Evolutionary conservation across 2,113 vertebrate genomes (phyloP), one percentile per base, ranked within the genome.

Genomic region (Oncorhynchus mykiss): DNA sequence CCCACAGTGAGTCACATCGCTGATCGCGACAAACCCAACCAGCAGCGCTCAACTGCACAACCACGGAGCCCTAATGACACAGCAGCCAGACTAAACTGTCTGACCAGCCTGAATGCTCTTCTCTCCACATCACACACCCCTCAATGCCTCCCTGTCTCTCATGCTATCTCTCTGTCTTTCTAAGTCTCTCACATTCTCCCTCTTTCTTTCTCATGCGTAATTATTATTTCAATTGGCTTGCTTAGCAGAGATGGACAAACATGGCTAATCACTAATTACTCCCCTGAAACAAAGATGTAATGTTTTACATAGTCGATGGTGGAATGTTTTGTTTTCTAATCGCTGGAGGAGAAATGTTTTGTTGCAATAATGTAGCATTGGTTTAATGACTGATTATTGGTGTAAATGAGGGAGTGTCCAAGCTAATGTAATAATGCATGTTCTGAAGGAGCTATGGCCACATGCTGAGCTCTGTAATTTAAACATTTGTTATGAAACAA

Each of bases 231-330:
- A 45, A 72, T 85, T 85, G 85, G 88, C 88, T 86, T 91, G 90
- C 92, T 92, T 91, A 89, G 72, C 70, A 73, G 84, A 45, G 39
- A 45, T 45, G 39, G 85, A 86, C 91, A 86, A 88, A 81, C 86
- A 66, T 71, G 75, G 76, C 81, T 79, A 87, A 86, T 45, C 83
- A 89, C 82, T 91, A 90, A 92, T 92, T 91, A 82, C 80, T 29
- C 70, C 83, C 75, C 78, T 88, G 82, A 87, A 90, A 90, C 82
- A 85, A 89, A 91, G 84, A 85, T 64, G 70, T 80, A 70, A 76
- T n/a, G 73, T 77, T 80, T 78, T 76, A 82, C 75, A 83, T 18
- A 70, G 75, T 86, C 75, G 54, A 20, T 59, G 80, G 81, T 74
- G 22, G 79, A 87, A 83, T 85, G 81, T 82, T 70, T 51, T 75